Evolutionary conservation across 2,797 vertebrate genomes (phyloP).

Genomic region (Myotis findleyi): DNA sequence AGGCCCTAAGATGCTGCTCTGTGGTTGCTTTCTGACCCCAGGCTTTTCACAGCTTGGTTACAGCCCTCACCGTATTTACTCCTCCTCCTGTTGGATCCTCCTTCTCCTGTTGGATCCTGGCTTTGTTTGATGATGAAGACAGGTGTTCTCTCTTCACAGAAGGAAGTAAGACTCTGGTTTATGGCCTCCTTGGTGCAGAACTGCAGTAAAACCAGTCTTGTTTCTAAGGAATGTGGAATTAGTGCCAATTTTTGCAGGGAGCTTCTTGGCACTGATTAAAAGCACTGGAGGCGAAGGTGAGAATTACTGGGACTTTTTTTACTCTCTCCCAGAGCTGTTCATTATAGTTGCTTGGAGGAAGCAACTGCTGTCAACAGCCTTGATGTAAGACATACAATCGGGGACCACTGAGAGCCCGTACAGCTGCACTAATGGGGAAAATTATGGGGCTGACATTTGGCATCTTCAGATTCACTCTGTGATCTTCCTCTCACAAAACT

Average conservation of each 20-base stretch:
- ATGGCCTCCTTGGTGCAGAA: rapidly evolving
- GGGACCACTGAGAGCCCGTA: background rate
- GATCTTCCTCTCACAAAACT: background rate
- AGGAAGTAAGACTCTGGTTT: background rate
- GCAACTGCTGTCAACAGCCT: background rate
- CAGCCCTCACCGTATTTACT: rapidly evolving
- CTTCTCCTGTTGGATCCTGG: background rate
- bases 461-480: background rate
- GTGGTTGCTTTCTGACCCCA: no score
- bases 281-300: background rate
- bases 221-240: background rate
- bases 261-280: constrained; percentile 45
- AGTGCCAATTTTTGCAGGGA: background rate
- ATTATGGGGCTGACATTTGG: background rate
- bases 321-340: constrained; percentile 38
- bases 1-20: rapidly evolving
- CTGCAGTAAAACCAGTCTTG: background rate
- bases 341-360: background rate
- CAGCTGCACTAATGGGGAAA: background rate
- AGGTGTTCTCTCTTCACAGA: background rate
- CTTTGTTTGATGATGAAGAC: rapidly evolving
- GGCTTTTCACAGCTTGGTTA: background rate
- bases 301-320: background rate
- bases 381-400: rapidly evolving
- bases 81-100: background rate